Evolutionary conservation across 2,113 vertebrate species (phyloP).

Genomic region (Microcebus lehilahytsara): DNA sequence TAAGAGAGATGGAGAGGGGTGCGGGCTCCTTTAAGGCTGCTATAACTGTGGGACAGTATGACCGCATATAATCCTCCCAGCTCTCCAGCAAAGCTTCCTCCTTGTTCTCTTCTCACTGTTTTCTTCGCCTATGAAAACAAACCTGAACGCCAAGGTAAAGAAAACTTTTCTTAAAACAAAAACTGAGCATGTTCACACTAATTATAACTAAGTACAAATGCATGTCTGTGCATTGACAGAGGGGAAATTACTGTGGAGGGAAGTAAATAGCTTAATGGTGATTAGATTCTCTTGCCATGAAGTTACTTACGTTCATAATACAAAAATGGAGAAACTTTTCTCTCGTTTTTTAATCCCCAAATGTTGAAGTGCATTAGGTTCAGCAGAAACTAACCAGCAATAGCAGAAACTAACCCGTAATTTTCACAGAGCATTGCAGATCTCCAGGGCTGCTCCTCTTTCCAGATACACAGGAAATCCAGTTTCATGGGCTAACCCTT

Average conservation of each 20-base stretch:
- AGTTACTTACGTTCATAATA: constrained; percentile 46
- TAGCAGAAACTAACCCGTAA: constrained; percentile 33
- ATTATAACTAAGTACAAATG: constrained; percentile 60
- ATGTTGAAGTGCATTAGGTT: background rate
- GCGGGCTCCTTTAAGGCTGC: background rate
- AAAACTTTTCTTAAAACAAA: constrained; percentile 63
- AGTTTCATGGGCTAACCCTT: constrained; percentile 28
- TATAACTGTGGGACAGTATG: background rate
- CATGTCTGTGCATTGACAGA: constrained; percentile 46
- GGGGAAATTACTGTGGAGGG: constrained; percentile 43
- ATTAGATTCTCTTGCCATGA: constrained; percentile 52
- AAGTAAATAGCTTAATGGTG: constrained; percentile 54
- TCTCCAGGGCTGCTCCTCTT: constrained; percentile 61
- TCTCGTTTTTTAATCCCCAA: background rate
- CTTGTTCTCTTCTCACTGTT: constrained; percentile 28
- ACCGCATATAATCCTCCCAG: constrained; percentile 8
- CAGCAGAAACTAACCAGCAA: constrained; percentile 24
- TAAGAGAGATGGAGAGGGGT: background rate
- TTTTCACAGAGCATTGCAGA: constrained; percentile 43
- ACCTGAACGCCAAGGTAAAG: constrained; percentile 66
- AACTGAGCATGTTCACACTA: constrained; percentile 43
- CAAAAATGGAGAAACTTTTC: background rate
- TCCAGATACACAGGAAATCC: constrained; percentile 52
- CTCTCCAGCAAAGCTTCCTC: constrained; percentile 10
- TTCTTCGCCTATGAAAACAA: constrained; percentile 64